Evolutionary conservation across 92 coral and sea anemone species (phyloP).

Genomic region (Palythoa caribaeorum): DNA sequence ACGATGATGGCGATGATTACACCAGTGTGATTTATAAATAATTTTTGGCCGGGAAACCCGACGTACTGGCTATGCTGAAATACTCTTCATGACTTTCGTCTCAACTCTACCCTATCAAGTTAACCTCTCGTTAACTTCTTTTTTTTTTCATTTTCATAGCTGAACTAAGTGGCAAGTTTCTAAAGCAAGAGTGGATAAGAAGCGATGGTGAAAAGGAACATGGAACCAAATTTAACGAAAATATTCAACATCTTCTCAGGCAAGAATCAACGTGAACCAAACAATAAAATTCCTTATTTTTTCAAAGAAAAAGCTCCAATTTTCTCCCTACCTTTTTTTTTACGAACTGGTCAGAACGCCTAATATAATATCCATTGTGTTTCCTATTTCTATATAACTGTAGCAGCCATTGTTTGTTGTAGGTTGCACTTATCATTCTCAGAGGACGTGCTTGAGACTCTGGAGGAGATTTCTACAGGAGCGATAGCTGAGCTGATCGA

Average conservation of each 20-base stretch:
- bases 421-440: constrained; percentile 76
- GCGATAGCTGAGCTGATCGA: constrained; percentile 89
- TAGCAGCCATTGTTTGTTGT: not conserved
- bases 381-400: not conserved
- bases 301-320: too few species aligned
- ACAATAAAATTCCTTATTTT: too few species aligned
- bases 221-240: constrained; percentile 90
- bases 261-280: not conserved
- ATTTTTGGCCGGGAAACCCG: too few species aligned
- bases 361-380: too few species aligned
- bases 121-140: not conserved
- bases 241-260: constrained; percentile 95
- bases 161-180: constrained; percentile 78
- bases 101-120: not conserved
- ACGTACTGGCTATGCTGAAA: too few species aligned
- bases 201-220: constrained; percentile 88
- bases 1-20: too few species aligned
- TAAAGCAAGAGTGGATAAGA: constrained; percentile 91
- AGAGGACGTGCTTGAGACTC: constrained; percentile 80
- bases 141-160: constrained; percentile 47
- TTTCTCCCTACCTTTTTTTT: too few species aligned
- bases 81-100: not conserved
- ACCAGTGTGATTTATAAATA: too few species aligned
- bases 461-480: constrained; percentile 88
- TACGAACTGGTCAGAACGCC: too few species aligned